Evolutionary conservation across 2,888 invertebrate species (phyloP).

Genomic region (Leptarthrus brevirostris): DNA sequence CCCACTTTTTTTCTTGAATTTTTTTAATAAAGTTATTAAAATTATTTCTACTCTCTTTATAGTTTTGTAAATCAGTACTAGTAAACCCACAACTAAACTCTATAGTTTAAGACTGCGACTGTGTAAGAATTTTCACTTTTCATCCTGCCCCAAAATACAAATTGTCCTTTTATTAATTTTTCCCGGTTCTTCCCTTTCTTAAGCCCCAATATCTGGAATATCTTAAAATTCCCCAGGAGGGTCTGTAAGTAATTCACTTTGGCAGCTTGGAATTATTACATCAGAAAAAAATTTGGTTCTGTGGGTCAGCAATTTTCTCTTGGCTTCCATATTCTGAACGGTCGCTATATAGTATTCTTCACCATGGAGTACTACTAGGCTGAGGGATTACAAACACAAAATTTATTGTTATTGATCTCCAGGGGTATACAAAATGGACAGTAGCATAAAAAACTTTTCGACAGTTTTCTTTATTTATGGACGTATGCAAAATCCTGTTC

Average conservation of each 20-base stretch:
- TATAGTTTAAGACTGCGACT: too few species aligned
- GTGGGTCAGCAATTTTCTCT: conserved; percentile 39
- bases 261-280: conserved; percentile 46
- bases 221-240: conserved; percentile 22
- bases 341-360: neutral
- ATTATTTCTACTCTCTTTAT: too few species aligned
- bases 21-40: too few species aligned
- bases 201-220: conserved; percentile 16
- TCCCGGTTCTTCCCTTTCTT: neutral
- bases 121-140: too few species aligned
- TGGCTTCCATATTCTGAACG: neutral
- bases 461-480: conserved; percentile 48
- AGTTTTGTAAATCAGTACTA: too few species aligned
- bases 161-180: conserved; percentile 24
- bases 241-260: conserved; percentile 39
- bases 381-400: conserved; percentile 41
- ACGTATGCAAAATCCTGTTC: conserved; percentile 29
- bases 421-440: conserved; percentile 39
- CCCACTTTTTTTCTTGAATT: too few species aligned
- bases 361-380: neutral
- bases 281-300: conserved; percentile 27
- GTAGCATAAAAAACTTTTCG: conserved; percentile 47
- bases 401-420: conserved; percentile 50
- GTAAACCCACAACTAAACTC: too few species aligned
- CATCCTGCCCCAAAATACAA: neutral